Evolutionary conservation across 2,113 vertebrate genomes (phyloP), one percentile per base, ranked within the genome.

Genomic region (Tor tambroides): DNA sequence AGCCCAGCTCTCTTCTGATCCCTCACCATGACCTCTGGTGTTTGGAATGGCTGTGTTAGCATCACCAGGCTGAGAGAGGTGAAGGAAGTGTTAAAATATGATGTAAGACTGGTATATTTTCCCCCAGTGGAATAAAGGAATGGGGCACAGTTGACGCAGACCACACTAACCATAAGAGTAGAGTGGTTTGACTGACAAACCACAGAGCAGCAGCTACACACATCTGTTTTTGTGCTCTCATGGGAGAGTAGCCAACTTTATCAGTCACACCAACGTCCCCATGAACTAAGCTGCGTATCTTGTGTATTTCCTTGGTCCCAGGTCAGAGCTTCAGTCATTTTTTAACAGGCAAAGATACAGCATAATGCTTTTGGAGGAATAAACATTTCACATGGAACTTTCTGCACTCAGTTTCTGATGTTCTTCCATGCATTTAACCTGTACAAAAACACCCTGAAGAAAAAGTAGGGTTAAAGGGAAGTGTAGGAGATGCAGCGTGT

Each of bases 291-390:
- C 59, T 61, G 63, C 21, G 38, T n/a, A n/a, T n/a, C n/a, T n/a
- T n/a, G n/a, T 74, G 74, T 67, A 17, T 86, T 77, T 85, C 90
- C 86, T 94, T 94, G 94, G 95, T 95, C 94, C 94, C 89, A 83
- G 90, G 86, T 91, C 79, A 81, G 86, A 91, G 89, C 88, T 91
- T 87, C 21, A 21, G 59, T 75, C 77, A 69, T 80, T 6, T 67
- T 85, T 61, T 65, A 89, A 90, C 5, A 80, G 59, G 38, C 81
- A 46, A 80, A 77, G 78, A 85, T 87, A 90, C 89, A 91, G 91
- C 90, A 84, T 86, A 83, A 88, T 87, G 89, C 88, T 67, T 81
- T 83, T 72, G 32, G 72, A 85, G 63, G 79, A 87, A 78, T 90
- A 71, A 86, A 84, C 84, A 88, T 76, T 90, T 92, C 88, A 71